Evolutionary conservation across 2,888 invertebrate species (phyloP).

Genomic region (Ecliptopera silaceata): DNA sequence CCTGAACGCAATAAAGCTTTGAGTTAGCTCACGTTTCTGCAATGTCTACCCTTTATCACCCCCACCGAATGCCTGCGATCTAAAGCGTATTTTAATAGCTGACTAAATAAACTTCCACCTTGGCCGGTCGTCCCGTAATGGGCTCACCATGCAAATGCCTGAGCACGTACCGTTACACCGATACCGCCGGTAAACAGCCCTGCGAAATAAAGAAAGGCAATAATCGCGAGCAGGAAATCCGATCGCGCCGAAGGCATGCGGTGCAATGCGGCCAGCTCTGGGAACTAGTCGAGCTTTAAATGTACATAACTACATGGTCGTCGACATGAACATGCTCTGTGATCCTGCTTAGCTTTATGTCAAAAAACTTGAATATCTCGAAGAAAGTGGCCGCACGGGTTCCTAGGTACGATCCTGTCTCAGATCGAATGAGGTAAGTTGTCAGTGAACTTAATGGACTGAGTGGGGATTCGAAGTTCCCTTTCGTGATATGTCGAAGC

Average conservation of each 20-base stretch:
- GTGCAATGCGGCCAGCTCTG: slow-evolving; percentile 41
- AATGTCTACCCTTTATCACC: slow-evolving; percentile 75
- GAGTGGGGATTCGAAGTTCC: slow-evolving; percentile 72
- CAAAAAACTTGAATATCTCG: slow-evolving; percentile 63
- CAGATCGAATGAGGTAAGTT: slow-evolving; percentile 62
- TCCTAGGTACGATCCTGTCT: slow-evolving; percentile 60
- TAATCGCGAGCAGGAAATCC: slow-evolving; percentile 75
- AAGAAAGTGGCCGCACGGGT: slow-evolving; percentile 72
- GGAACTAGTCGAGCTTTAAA: slow-evolving; percentile 47
- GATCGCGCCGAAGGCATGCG: slow-evolving; percentile 61
- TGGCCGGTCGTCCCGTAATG: slow-evolving; percentile 69
- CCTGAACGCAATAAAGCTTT: slow-evolving; percentile 77
- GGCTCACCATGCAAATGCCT: slow-evolving; percentile 76
- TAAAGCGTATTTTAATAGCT: slow-evolving; percentile 77
- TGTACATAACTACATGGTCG: slow-evolving; percentile 48
- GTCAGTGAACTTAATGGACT: slow-evolving; percentile 56
- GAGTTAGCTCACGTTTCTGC: slow-evolving; percentile 73
- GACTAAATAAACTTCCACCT: slow-evolving; percentile 59
- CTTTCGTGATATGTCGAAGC: slow-evolving; percentile 73
- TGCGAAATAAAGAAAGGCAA: slow-evolving; percentile 75
- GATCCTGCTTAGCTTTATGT: slow-evolving; percentile 42
- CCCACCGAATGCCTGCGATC: slow-evolving; percentile 69
- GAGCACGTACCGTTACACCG: slow-evolving; percentile 70
- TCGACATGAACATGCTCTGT: slow-evolving; percentile 43
- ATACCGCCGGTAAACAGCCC: slow-evolving; percentile 69